A percentile compares a stretch with the other conserved stretches of the same genome.
These are phyloP conservation scores for Chaenogobius annularis DNA, from an alignment of 2,113 vertebrate genomes.

Conservation along the genomic window DNA sequence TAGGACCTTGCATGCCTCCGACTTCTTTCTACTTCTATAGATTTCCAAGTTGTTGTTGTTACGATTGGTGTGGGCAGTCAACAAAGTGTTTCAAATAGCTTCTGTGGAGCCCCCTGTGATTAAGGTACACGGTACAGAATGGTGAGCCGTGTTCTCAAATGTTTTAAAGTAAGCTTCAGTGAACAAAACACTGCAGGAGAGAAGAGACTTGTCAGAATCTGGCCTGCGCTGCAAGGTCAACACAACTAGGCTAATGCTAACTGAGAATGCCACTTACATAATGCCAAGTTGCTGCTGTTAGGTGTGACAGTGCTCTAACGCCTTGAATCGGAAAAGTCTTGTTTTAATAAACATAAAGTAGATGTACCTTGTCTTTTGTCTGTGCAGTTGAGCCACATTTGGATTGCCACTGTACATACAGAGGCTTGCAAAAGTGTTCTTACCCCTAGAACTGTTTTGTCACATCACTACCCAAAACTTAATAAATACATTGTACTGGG, in stretches of 20 bases:
- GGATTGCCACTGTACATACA: no score
- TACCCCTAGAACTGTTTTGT: no score
- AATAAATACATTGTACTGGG: no score
- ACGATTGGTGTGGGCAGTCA: slow-evolving; percentile 35
- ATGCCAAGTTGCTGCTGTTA: neutral
- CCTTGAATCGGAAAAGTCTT: neutral
- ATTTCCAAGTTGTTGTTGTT: slow-evolving; percentile 26
- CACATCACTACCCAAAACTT: no score
- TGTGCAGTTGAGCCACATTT: no score
- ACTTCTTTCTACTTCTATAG: neutral
- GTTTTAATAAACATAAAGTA: neutral
- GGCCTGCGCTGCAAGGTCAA: slow-evolving; percentile 64
- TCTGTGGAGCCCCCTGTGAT: slow-evolving; percentile 35
- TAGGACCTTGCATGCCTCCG: slow-evolving; percentile 11
- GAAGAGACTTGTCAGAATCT: slow-evolving; percentile 53
- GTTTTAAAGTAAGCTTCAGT: slow-evolving; percentile 58
- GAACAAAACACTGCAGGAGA: slow-evolving; percentile 61
- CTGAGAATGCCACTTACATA: neutral
- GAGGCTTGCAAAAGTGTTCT: no score
- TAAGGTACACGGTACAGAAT: slow-evolving; percentile 40
- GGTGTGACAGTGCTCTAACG: neutral
- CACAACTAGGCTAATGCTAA: slow-evolving; percentile 6
- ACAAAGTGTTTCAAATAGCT: slow-evolving; percentile 33
- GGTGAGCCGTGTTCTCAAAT: slow-evolving; percentile 42
- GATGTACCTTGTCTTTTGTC: neutral